phyloP scores from a whole-genome alignment of 1,140 invertebrate genomes.

The Cydia strobilella region DNA sequence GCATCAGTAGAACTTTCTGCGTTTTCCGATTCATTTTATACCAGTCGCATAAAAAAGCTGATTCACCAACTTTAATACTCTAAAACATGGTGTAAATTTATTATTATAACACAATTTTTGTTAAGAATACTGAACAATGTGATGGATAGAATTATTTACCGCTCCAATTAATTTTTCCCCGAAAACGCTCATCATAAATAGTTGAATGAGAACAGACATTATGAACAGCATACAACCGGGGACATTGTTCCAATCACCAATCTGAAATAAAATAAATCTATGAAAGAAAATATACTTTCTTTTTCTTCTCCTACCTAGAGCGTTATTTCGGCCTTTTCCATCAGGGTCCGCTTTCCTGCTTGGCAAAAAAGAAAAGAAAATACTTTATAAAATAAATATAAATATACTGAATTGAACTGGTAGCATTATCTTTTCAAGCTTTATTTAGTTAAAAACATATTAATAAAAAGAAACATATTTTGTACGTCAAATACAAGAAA shows the following conservation, averaged over 20 bases:
- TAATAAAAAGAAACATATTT: too few relatives aligned
- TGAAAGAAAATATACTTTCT: constrained; percentile 33
- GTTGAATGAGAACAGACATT: constrained; percentile 59
- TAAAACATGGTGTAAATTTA: constrained; percentile 41
- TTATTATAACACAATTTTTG: constrained; percentile 27
- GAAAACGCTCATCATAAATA: constrained; percentile 68
- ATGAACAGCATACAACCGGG: constrained; percentile 63
- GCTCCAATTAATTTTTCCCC: constrained; percentile 66
- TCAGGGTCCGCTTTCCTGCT: too few relatives aligned
- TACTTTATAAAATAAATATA: constrained; percentile 1
- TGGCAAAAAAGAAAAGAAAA: constrained; percentile 33
- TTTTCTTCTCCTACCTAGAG: too few relatives aligned
- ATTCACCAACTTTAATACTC: constrained; percentile 57
- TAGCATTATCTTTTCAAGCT: too few relatives aligned
- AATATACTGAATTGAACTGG: too few relatives aligned
- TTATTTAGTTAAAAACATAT: too few relatives aligned
- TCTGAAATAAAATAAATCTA: constrained; percentile 45
- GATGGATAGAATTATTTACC: constrained; percentile 43
- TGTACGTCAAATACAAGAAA: too few relatives aligned
- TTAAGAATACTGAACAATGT: neutral
- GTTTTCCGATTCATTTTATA: constrained; percentile 57
- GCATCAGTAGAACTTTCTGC: constrained; percentile 58
- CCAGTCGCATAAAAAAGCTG: constrained; percentile 61
- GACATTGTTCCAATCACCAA: constrained; percentile 52
- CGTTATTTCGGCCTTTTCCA: too few relatives aligned